These are phyloP conservation scores for Ciconia nigra DNA, from an alignment of 2,797 vertebrate species.

Conservation along the genomic window DNA sequence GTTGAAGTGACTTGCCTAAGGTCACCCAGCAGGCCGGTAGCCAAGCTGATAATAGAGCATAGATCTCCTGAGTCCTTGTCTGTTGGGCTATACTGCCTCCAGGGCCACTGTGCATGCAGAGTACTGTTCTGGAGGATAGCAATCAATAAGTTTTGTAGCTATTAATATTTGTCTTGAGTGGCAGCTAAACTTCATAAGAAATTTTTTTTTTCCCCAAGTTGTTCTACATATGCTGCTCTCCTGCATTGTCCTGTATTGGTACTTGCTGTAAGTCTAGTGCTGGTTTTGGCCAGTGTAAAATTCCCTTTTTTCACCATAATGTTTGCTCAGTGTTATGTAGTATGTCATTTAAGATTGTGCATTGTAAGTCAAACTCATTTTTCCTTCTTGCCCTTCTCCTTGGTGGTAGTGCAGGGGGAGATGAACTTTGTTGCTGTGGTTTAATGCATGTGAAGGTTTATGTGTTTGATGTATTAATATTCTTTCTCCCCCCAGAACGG, in stretches of 20 bases:
- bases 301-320: background rate
- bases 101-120: background rate
- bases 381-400: background rate
- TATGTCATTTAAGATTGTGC: background rate
- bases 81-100: background rate
- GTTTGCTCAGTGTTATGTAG: background rate
- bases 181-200: background rate
- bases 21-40: background rate
- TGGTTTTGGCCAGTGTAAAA: background rate
- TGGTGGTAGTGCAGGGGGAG: background rate
- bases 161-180: background rate
- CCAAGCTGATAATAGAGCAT: background rate
- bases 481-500: constrained; percentile 84
- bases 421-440: background rate
- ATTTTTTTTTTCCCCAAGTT: background rate
- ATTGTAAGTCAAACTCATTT: background rate
- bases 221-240: background rate
- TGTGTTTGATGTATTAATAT: background rate
- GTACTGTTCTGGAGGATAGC: background rate
- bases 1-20: background rate
- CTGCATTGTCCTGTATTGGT: background rate
- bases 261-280: background rate
- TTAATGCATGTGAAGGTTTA: background rate
- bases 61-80: background rate
- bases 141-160: background rate